Percentiles rank a stretch among this genome's conserved stretches.
These are phyloP conservation scores for Drosophila mimica DNA, from an alignment of 2,888 invertebrate species.

Conservation along the genomic window DNA sequence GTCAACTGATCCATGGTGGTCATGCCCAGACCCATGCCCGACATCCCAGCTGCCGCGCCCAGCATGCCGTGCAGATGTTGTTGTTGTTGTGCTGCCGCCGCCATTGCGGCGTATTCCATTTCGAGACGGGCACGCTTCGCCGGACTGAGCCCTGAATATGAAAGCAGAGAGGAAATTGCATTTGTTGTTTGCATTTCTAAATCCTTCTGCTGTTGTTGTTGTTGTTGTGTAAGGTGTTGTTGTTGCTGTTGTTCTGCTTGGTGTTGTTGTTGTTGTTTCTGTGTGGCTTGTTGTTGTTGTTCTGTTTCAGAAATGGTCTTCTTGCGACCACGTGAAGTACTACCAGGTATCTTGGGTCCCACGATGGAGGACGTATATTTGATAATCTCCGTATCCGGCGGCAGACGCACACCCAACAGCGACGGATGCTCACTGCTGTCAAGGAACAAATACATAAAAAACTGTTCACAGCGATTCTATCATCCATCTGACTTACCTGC, in stretches of 20 bases:
- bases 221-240: constrained; percentile 59
- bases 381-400: constrained; percentile 95
- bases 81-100: constrained; percentile 83
- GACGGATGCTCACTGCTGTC: constrained; percentile 91
- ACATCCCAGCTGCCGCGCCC: constrained; percentile 67
- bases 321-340: constrained; percentile 93
- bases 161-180: constrained; percentile 85
- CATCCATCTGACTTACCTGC: constrained; percentile 44
- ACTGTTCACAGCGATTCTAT: neutral
- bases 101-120: constrained; percentile 85
- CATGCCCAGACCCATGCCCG: constrained; percentile 49
- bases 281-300: constrained; percentile 77
- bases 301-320: constrained; percentile 95
- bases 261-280: constrained; percentile 83
- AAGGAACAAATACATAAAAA: neutral
- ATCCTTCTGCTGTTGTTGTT: constrained; percentile 84
- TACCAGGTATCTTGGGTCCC: constrained; percentile 93
- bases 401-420: constrained; percentile 92
- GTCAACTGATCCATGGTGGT: constrained; percentile 63
- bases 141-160: constrained; percentile 86
- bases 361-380: constrained; percentile 95
- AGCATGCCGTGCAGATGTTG: constrained; percentile 74
- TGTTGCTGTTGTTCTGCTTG: constrained; percentile 80
- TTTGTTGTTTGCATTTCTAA: constrained; percentile 80
- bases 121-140: constrained; percentile 85